These are phyloP conservation scores for Conus ventricosus DNA, from an alignment of 1,140 invertebrate species.

Conservation along the genomic window DNA sequence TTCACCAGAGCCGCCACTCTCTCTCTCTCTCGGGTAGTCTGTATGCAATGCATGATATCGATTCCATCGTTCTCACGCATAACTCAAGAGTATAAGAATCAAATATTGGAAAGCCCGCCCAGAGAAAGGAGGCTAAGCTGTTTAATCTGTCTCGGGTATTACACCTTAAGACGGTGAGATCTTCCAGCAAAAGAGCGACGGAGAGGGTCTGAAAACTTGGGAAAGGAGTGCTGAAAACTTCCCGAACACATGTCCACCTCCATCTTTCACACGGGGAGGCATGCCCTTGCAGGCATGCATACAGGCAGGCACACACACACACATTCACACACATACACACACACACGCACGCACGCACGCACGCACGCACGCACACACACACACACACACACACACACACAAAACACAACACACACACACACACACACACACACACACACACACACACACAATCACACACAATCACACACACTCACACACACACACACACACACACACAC, in stretches of 20 bases:
- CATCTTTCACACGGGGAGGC: no score
- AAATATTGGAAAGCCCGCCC: background rate
- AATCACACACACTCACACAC: no score
- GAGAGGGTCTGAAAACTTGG: no score
- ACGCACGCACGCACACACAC: constrained; percentile 9
- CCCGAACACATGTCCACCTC: no score
- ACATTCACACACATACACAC: constrained; percentile 11
- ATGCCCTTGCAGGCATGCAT: no score
- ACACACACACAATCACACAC: background rate
- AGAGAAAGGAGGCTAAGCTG: background rate
- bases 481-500: background rate
- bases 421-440: background rate
- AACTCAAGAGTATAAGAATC: background rate
- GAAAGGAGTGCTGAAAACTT: no score
- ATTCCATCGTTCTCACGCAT: background rate
- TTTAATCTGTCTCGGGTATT: background rate
- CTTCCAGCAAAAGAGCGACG: background rate
- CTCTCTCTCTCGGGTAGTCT: background rate
- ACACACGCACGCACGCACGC: background rate
- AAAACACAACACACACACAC: no score
- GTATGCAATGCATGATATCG: background rate
- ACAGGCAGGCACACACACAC: background rate
- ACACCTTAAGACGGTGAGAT: background rate
- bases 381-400: constrained; percentile 16
- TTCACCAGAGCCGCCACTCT: no score